A percentile compares a stretch with the other conserved stretches of the same genome.
Conservation (phyloP, 2,888 invertebrate species). For the Platypus cylindrus region DNA sequence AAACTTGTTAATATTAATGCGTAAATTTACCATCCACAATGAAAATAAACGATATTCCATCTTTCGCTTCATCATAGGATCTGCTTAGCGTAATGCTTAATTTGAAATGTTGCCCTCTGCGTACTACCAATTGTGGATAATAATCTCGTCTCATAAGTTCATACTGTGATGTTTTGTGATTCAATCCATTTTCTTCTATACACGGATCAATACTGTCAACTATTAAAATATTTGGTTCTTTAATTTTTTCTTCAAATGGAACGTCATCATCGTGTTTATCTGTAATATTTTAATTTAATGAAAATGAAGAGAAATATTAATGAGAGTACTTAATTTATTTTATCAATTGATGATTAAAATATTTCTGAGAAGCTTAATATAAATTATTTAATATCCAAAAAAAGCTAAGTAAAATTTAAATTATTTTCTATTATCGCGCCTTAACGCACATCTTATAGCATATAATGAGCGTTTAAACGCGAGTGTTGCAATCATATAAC, state of each 20-base stretch:
- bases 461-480: too few species aligned
- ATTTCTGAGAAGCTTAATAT: background rate
- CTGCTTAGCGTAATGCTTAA: slow-evolving; percentile 61
- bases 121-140: slow-evolving; percentile 55
- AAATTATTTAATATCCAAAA: background rate
- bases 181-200: slow-evolving; percentile 56
- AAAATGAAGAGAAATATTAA: background rate
- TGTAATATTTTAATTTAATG: background rate
- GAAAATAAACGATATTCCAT: slow-evolving; percentile 76
- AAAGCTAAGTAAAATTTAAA: background rate
- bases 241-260: slow-evolving; percentile 18
- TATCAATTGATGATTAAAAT: background rate
- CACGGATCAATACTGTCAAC: slow-evolving; percentile 63
- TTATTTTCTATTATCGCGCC: background rate
- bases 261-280: slow-evolving; percentile 15
- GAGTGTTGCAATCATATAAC: too few species aligned
- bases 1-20: slow-evolving; percentile 2
- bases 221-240: slow-evolving; percentile 42
- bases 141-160: slow-evolving; percentile 51
- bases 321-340: background rate
- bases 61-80: slow-evolving; percentile 57
- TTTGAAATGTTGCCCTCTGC: slow-evolving; percentile 73
- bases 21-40: slow-evolving; percentile 50
- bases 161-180: slow-evolving; percentile 68
- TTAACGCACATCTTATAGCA: too few species aligned